Evolutionary conservation across 1,140 invertebrate species (phyloP).

Genomic region (Myzus persicae): DNA sequence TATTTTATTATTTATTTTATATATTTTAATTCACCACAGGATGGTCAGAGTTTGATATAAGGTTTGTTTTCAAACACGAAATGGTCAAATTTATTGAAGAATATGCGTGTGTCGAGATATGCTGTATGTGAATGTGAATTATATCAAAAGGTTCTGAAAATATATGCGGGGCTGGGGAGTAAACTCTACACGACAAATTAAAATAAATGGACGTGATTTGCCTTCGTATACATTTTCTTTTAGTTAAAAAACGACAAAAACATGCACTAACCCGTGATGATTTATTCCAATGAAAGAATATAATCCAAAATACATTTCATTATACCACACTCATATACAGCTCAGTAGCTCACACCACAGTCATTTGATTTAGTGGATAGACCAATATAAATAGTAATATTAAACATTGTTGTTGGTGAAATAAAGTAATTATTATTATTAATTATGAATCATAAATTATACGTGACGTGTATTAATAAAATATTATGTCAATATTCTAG

Average conservation of each 20-base stretch:
- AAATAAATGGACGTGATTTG: not conserved
- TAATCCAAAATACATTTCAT: not conserved
- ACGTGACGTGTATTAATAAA: not conserved
- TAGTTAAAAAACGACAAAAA: not conserved
- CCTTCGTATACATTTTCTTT: not conserved
- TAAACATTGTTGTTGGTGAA: too few relatives aligned
- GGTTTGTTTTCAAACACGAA: not conserved
- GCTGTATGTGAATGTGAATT: not conserved
- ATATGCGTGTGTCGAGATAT: not conserved
- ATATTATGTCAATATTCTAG: not conserved
- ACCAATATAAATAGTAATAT: too few relatives aligned
- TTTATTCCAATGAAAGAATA: not conserved
- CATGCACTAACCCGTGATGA: not conserved
- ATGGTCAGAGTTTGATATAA: not conserved
- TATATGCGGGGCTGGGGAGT: not conserved
- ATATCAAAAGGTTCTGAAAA: not conserved
- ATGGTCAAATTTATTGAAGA: not conserved
- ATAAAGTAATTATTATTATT: too few relatives aligned
- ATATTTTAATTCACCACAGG: not conserved
- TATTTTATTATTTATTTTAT: not conserved
- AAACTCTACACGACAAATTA: not conserved
- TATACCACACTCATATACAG: too few relatives aligned
- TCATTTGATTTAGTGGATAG: too few relatives aligned
- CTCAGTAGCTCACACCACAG: too few relatives aligned
- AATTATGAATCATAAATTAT: too few relatives aligned